Percentiles rank a stretch among this genome's conserved stretches.
phyloP scores from a whole-genome alignment of 2,888 invertebrate genomes.

The Odontocolon sp. region DNA sequence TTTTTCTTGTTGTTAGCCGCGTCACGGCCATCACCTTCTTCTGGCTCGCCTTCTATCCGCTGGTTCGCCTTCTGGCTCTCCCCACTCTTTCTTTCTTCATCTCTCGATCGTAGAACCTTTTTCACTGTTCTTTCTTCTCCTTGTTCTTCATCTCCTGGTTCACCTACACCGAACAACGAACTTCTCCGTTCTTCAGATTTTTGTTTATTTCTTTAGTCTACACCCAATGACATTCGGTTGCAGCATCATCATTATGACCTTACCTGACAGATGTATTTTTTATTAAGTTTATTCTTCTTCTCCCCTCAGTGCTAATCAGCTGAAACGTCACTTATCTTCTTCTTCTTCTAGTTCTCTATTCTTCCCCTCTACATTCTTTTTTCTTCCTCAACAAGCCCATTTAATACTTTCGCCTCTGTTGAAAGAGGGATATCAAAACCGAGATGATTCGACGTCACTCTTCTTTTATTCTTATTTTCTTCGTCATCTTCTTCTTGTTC shows the following conservation, averaged over 20 bases:
- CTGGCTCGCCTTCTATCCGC: slow-evolving; percentile 45
- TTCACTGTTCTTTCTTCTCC: too few species aligned
- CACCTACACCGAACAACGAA: too few species aligned
- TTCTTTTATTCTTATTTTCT: slow-evolving; percentile 1
- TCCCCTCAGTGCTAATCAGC: background rate
- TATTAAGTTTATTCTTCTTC: slow-evolving; percentile 11
- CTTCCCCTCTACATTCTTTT: background rate
- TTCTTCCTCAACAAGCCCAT: background rate
- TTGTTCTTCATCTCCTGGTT: slow-evolving; percentile 18
- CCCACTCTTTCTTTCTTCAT: slow-evolving; percentile 27
- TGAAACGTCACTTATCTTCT: background rate
- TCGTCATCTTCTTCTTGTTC: background rate
- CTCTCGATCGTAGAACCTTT: slow-evolving; percentile 6
- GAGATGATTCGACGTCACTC: slow-evolving; percentile 24
- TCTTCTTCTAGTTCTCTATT: background rate
- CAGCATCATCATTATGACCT: too few species aligned
- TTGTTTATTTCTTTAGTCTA: too few species aligned
- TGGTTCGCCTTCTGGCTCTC: slow-evolving; percentile 51
- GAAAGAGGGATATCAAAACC: slow-evolving; percentile 10
- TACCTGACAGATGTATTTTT: too few species aligned
- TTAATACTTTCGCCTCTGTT: background rate
- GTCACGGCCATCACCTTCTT: slow-evolving; percentile 56
- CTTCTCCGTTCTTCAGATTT: too few species aligned
- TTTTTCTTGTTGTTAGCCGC: slow-evolving; percentile 35
- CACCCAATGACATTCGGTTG: too few species aligned